Base-by-base conservation (phyloP, 2,888 invertebrate genomes). In the Xanthorhoe designata region DNA sequence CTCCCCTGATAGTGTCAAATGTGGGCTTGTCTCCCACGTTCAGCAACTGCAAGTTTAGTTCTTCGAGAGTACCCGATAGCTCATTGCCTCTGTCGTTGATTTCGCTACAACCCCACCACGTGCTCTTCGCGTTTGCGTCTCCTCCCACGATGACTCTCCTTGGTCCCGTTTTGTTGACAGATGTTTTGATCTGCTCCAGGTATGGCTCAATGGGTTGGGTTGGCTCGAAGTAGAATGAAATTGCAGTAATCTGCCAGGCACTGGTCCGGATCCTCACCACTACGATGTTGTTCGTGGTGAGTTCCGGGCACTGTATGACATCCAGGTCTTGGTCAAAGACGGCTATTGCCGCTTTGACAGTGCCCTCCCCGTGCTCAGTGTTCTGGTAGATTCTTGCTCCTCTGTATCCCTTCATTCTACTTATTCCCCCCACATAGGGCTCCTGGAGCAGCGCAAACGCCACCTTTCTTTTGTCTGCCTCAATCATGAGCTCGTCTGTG, bases 21-120 rank as follows among this genome's bases (percentile, higher is more conserved):
- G 78, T 78, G 0, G 80, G 78, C 0, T 51, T 70, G 0, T 66
- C 35, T 0, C 78, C 77, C 0, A 13, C 50, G 61, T 81, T 80
- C 0, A 81, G 67, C 6, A 78, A 55, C 19, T 78, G 69, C 45
- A 77, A 18, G 2, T 50, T 50, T 18, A 66, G 29, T 5, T 77
- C 72, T 3, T 71, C 62, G 0, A 78, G 45, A 0, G 64, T 15
- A 0, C 63, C 65, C 0, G 49, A n/a, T 19, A 71, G n/a, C 0
- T 66, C 66, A 32, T 69, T 66, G 7, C 77, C 75, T n/a, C 74
- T 65, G 13, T 38, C 4, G 60, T 78, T 72, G 0, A 15, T 35
- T 0, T 0, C 56, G 0, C 0, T 0, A 47, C 72, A 69, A 2
- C 72, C 72, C 75, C 73, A 73, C 73, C 73, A 75, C 7, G 50